These are phyloP conservation scores for Spermophilus dauricus DNA, from an alignment of 2,113 vertebrate species.

Conservation along the genomic window DNA sequence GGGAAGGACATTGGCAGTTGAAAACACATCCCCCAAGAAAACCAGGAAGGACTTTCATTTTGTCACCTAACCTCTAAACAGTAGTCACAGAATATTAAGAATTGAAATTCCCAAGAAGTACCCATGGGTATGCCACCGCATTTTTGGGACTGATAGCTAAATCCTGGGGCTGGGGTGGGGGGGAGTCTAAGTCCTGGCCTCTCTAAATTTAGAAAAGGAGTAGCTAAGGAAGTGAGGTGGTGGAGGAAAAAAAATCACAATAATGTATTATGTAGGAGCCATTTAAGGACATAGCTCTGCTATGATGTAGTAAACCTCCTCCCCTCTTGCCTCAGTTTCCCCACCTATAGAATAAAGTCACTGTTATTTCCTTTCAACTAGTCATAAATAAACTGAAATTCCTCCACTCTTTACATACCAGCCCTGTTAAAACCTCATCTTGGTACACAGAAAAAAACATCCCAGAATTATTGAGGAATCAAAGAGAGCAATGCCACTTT, in stretches of 20 bases:
- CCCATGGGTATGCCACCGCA: fast-evolving
- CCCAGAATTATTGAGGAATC: background rate
- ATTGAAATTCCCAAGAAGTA: background rate
- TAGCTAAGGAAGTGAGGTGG: background rate
- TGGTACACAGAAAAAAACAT: background rate
- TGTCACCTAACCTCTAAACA: background rate
- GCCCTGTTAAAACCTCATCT: background rate
- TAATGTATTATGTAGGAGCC: background rate
- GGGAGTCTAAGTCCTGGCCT: background rate
- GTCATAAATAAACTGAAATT: background rate
- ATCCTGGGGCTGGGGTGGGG: background rate
- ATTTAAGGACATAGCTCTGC: background rate
- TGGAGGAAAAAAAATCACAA: background rate
- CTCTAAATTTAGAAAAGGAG: background rate
- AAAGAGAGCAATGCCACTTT: background rate
- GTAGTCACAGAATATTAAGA: background rate
- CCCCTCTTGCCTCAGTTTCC: background rate
- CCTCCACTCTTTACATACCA: background rate
- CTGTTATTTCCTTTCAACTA: background rate
- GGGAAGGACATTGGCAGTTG: background rate
- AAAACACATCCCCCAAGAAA: background rate
- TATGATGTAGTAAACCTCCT: background rate
- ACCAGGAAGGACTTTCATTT: background rate
- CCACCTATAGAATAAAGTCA: background rate
- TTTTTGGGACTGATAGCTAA: background rate